Conservation (phyloP, 1,140 invertebrate genomes). For the Ericerus pela region DNA sequence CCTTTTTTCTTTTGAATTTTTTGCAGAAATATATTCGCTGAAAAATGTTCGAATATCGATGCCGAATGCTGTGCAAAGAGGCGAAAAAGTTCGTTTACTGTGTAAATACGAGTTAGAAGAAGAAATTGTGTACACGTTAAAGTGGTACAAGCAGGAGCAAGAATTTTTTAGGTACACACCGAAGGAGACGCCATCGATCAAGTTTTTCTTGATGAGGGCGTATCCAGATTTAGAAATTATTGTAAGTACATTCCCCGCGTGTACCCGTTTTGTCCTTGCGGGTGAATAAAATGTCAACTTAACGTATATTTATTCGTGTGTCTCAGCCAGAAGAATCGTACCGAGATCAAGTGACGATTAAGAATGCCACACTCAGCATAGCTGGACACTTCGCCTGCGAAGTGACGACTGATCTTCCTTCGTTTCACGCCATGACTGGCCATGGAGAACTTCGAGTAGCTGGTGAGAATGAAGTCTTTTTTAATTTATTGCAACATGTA, state of each 20-base stretch:
- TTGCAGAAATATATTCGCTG: too few relatives aligned
- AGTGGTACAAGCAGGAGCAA: constrained; percentile 62
- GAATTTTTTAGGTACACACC: constrained; percentile 68
- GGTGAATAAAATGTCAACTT: background rate
- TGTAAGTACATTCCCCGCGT: constrained; percentile 18
- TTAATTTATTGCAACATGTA: too few relatives aligned
- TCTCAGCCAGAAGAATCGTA: constrained; percentile 53
- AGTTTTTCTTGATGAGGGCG: constrained; percentile 43
- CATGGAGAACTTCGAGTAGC: constrained; percentile 22
- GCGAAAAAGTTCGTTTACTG: constrained; percentile 40
- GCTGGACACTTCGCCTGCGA: constrained; percentile 75
- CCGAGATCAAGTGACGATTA: constrained; percentile 53
- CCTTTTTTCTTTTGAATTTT: too few relatives aligned
- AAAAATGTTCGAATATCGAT: constrained; percentile 47
- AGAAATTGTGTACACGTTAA: constrained; percentile 55
- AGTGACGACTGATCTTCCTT: constrained; percentile 62
- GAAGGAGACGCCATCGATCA: constrained; percentile 43
- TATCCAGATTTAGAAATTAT: constrained; percentile 31
- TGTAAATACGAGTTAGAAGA: constrained; percentile 49
- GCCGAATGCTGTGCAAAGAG: constrained; percentile 47
- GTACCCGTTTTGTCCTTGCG: background rate
- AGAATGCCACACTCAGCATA: constrained; percentile 49
- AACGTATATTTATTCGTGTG: constrained; percentile 19
- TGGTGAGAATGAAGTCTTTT: constrained; percentile 23
- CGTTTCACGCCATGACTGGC: constrained; percentile 34